Evolutionary conservation across 2,797 vertebrate species (phyloP).

Genomic region (Platyrinchus mystaceus): DNA sequence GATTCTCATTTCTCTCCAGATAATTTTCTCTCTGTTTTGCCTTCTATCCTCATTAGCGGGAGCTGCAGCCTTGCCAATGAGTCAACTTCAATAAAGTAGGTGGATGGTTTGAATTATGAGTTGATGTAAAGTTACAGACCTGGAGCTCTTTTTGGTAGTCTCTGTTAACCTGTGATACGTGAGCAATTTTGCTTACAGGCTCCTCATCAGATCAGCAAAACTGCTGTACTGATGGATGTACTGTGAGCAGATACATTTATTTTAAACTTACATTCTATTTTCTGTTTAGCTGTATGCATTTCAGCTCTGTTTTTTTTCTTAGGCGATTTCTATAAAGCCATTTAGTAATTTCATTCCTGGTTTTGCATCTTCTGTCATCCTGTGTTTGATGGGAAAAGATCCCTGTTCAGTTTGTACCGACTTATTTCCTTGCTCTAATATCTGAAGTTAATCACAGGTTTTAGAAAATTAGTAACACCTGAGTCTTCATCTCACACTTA

Average conservation of each 20-base stretch:
- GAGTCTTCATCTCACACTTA: neutral
- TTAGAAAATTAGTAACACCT: neutral
- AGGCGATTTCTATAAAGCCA: neutral
- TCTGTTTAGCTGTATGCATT: neutral
- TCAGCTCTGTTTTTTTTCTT: neutral
- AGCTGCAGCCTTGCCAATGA: neutral
- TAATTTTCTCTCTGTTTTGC: neutral
- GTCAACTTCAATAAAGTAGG: slow-evolving; percentile 31
- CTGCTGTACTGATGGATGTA: neutral
- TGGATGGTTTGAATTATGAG: slow-evolving; percentile 34
- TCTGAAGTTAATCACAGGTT: neutral
- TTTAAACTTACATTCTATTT: neutral
- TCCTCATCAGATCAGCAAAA: neutral
- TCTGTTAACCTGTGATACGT: neutral
- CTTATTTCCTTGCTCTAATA: neutral
- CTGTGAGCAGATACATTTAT: neutral
- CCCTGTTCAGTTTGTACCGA: neutral
- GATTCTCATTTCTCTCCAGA: slow-evolving; percentile 3
- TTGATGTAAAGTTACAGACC: slow-evolving; percentile 26
- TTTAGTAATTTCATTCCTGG: neutral
- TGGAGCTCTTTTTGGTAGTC: neutral
- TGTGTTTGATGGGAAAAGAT: neutral
- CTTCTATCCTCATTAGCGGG: slow-evolving; percentile 16
- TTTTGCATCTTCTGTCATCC: neutral
- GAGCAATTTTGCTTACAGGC: neutral